phyloP scores from a whole-genome alignment of 92 coral and sea anemone genomes.

The Epizoanthus ramosus region DNA sequence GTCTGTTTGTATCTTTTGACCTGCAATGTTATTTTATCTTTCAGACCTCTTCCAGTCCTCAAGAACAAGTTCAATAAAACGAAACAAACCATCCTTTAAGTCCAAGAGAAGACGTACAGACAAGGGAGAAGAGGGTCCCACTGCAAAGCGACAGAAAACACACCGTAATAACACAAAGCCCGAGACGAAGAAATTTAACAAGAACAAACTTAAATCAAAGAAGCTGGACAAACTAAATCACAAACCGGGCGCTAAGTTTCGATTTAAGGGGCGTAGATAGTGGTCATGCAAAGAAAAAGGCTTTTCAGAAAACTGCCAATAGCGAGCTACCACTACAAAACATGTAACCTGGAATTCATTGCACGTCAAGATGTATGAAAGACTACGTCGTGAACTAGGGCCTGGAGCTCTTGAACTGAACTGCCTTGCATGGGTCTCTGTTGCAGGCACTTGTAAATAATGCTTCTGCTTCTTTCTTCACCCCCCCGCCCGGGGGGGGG shows the following conservation, averaged over 20 bases:
- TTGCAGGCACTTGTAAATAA: too few relatives aligned
- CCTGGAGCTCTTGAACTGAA: too few relatives aligned
- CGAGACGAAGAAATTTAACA: constrained; percentile 3
- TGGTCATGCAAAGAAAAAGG: background rate
- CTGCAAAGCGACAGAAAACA: constrained; percentile 4
- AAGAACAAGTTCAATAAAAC: background rate
- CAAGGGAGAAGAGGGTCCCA: constrained; percentile 4
- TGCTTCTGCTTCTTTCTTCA: too few relatives aligned
- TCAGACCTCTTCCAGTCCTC: constrained; percentile 29
- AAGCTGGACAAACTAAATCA: constrained; percentile 25
- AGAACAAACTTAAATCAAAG: background rate
- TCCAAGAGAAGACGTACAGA: background rate
- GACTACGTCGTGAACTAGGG: too few relatives aligned
- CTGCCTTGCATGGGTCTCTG: too few relatives aligned
- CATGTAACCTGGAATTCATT: too few relatives aligned
- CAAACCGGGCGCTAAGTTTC: constrained; percentile 16
- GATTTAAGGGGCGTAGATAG: constrained; percentile 18
- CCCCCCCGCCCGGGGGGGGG: too few relatives aligned
- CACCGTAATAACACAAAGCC: background rate
- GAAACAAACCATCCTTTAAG: background rate
- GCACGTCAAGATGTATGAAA: too few relatives aligned
- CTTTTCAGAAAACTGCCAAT: too few relatives aligned
- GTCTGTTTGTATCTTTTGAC: background rate
- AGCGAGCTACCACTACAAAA: too few relatives aligned
- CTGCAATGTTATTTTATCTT: background rate